phyloP scores from a whole-genome alignment of 2,797 vertebrate genomes.

The Cirrhinus molitorella region DNA sequence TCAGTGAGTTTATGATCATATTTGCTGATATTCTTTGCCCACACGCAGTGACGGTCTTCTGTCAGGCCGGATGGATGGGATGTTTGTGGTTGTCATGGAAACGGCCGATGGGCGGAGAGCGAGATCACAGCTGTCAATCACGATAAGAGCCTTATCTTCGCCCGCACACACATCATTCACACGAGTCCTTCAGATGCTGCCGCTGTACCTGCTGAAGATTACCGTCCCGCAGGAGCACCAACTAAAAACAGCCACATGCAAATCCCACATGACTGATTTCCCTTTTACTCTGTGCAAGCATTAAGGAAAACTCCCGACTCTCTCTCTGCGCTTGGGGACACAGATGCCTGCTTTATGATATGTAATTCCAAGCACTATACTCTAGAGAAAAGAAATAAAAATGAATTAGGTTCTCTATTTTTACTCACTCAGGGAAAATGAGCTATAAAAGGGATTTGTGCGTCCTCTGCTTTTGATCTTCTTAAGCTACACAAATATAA shows the following conservation, averaged over 20 bases:
- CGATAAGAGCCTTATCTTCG: constrained; percentile 57
- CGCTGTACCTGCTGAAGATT: background rate
- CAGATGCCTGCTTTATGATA: constrained; percentile 29
- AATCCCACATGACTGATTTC: background rate
- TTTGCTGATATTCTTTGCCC: background rate
- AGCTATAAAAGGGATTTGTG: background rate
- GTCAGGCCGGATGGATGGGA: constrained; percentile 61
- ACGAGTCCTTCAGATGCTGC: background rate
- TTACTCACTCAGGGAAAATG: constrained; percentile 1
- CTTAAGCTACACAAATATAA: background rate
- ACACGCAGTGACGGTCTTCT: constrained; percentile 13
- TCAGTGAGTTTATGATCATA: background rate
- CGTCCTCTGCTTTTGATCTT: background rate
- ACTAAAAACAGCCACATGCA: background rate
- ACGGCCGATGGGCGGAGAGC: constrained; percentile 39
- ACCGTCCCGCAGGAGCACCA: background rate
- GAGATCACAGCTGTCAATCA: constrained; percentile 51
- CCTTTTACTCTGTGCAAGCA: background rate
- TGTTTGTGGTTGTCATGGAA: constrained; percentile 65
- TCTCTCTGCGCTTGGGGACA: background rate
- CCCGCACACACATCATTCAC: constrained; percentile 35
- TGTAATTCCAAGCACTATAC: background rate
- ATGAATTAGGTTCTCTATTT: background rate
- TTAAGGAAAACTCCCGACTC: background rate
- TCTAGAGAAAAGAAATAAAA: constrained; percentile 49